Evolutionary conservation across 2,888 invertebrate genomes (phyloP), one percentile per base, ranked within the genome.

Genomic region (Ferdinandea cuprea): DNA sequence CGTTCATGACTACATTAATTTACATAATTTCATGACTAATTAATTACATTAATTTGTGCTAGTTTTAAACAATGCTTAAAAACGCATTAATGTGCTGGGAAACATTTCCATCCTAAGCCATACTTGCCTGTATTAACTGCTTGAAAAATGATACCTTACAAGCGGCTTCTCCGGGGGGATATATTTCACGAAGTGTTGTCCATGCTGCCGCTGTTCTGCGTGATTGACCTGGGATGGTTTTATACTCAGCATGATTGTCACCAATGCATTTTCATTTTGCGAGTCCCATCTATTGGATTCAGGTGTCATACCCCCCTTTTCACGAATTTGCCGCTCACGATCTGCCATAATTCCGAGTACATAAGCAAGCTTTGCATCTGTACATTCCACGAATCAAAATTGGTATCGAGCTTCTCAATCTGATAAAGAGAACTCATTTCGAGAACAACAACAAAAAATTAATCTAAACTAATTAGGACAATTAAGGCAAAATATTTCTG

Each of bases 111-210:
- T 21, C 61, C n/a, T 42, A 63, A 30, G 21, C 37, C 44, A 79
- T 76, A 28, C 52, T 30, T 13, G 25, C 8, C 7, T 56, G 56
- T 19, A 56, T 25, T 56, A 86, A 59, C 9, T 81, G 71, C 35
- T 85, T 85, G 13, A 80, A 78, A 25, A 86, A 54, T 11, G 54
- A 44, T 19, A 81, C 81, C 15, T 85, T 84, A 32, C 72, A 71
- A 11, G 73, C 37, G n/a, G 85, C 83, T 19, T 85, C 85, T 19
- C 52, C 68, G 6, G 86, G 85, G 17, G 59, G 76, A 19, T 85
- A 76, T 5, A 81, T 69, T 35, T 65, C 69, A 1, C 65, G 46
- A 15, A 85, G 37, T 21, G 40, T 59, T 28, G 9, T n/a, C 81
- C 81, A 85, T 3, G 79, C 85, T 40, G 71, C 63, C 6, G 35